These are phyloP conservation scores for Barbus barbus DNA, from an alignment of 2,113 vertebrate genomes.

Conservation along the genomic window DNA sequence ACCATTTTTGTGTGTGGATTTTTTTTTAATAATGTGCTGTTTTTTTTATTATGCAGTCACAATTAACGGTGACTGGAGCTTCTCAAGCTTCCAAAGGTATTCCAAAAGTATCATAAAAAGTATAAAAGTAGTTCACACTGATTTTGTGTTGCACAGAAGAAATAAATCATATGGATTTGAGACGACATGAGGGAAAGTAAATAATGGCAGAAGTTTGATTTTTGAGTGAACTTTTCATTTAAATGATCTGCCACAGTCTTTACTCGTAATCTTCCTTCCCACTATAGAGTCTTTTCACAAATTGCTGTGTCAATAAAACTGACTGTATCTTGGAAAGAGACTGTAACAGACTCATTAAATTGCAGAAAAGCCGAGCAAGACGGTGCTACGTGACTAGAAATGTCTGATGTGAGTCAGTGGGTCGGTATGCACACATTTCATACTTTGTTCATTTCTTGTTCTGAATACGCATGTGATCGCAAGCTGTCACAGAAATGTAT, in stretches of 20 bases:
- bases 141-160: background rate
- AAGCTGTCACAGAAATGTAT: background rate
- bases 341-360: constrained; percentile 17
- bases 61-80: background rate
- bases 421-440: background rate
- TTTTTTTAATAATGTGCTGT: background rate
- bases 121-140: background rate
- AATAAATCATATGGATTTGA: background rate
- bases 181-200: background rate
- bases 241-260: background rate
- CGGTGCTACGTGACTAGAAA: background rate
- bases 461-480: background rate
- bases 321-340: constrained; percentile 4
- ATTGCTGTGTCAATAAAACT: constrained; percentile 19
- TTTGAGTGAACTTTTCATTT: constrained; percentile 1
- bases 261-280: constrained; percentile 6
- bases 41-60: background rate
- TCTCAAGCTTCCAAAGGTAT: background rate
- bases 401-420: background rate
- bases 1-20: background rate
- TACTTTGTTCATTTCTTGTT: background rate
- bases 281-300: constrained; percentile 13
- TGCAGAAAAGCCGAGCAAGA: constrained; percentile 8
- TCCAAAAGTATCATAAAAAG: background rate
- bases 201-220: background rate